Evolutionary conservation across 2,797 vertebrate species (phyloP).

Genomic region (Protonibea diacanthus): DNA sequence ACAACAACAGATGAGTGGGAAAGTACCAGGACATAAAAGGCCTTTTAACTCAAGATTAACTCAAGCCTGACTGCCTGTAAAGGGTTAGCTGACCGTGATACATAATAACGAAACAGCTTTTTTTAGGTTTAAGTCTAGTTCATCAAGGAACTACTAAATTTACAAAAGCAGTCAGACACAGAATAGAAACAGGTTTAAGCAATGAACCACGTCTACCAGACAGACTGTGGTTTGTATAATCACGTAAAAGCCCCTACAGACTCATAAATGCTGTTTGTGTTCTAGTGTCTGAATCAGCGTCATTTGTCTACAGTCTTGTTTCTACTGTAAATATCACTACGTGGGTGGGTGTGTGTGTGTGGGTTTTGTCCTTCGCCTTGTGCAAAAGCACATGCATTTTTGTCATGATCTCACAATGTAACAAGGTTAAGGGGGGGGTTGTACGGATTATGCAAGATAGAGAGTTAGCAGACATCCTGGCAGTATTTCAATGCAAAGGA

Average conservation of each 20-base stretch:
- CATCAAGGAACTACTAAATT: background rate
- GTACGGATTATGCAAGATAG: too few species aligned
- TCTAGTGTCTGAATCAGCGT: background rate
- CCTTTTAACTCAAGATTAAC: background rate
- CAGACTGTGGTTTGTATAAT: background rate
- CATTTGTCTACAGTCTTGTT: conserved; percentile 18
- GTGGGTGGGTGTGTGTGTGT: background rate
- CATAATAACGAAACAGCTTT: conserved; percentile 8
- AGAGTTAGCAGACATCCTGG: background rate
- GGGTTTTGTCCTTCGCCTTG: too few species aligned
- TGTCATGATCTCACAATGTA: too few species aligned
- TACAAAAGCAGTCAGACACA: background rate
- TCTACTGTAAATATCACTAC: conserved; percentile 22
- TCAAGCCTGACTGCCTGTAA: background rate
- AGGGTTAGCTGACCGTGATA: background rate
- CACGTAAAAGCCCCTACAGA: background rate
- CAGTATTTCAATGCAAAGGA: background rate
- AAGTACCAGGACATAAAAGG: conserved; percentile 69
- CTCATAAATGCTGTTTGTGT: conserved; percentile 1
- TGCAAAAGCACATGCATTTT: too few species aligned
- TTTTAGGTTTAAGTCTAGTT: background rate
- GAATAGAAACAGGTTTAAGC: conserved; percentile 17
- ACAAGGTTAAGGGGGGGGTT: too few species aligned
- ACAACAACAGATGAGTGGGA: conserved; percentile 59
- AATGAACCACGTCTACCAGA: background rate